Conservation (phyloP, 2,113 vertebrate genomes). For the Thamnaconus septentrionalis region DNA sequence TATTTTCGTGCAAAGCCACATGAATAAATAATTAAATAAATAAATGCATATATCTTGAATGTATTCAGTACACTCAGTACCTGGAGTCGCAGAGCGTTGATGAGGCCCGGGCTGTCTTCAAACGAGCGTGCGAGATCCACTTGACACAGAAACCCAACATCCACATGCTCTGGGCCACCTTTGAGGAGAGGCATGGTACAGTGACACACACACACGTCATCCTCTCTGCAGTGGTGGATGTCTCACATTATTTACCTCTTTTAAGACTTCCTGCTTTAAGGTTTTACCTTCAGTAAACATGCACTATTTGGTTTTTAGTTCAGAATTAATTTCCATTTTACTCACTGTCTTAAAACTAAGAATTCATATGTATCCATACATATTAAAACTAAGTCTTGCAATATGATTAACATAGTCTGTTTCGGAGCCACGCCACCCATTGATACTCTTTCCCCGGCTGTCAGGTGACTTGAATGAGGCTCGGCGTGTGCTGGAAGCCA, state of each 20-base stretch:
- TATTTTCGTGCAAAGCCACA: too few species aligned
- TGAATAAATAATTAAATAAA: too few species aligned
- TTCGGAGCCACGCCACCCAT: too few species aligned
- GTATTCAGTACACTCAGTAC: slow-evolving; percentile 79
- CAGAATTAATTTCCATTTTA: neutral
- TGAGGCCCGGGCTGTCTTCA: slow-evolving; percentile 74
- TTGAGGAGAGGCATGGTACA: slow-evolving; percentile 85
- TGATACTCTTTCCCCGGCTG: neutral
- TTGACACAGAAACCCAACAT: slow-evolving; percentile 79
- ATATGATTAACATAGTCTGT: too few species aligned
- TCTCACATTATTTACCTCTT: too few species aligned
- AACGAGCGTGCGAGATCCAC: slow-evolving; percentile 81
- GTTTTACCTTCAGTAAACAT: neutral
- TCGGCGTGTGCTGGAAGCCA: slow-evolving; percentile 70
- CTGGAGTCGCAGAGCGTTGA: slow-evolving; percentile 76
- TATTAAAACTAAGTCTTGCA: too few species aligned
- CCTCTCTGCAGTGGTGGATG: neutral
- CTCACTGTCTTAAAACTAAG: too few species aligned
- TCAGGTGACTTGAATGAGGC: slow-evolving; percentile 77
- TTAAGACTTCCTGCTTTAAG: neutral
- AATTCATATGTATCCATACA: too few species aligned
- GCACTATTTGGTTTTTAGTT: neutral
- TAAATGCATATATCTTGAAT: neutral
- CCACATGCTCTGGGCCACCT: slow-evolving; percentile 84
- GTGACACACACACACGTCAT: neutral